phyloP scores from a whole-genome alignment of 1,140 invertebrate genomes.

The Antheraea pernyi region DNA sequence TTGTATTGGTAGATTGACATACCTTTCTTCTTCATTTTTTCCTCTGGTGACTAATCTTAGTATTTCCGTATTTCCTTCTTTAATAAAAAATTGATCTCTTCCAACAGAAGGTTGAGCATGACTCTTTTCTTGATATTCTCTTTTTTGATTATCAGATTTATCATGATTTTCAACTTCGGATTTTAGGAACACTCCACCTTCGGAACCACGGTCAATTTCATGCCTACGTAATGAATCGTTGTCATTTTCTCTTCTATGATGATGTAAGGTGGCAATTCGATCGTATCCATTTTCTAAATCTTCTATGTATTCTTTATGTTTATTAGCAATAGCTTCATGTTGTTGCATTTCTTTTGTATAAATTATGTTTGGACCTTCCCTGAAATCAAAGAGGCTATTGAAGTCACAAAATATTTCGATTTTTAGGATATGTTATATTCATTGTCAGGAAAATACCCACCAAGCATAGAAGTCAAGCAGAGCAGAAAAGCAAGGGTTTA shows the following conservation, averaged over 20 bases:
- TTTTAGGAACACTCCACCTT: conserved; percentile 77
- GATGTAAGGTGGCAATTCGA: conserved; percentile 73
- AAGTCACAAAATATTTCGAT: not conserved
- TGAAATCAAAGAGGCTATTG: conserved; percentile 43
- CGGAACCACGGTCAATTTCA: conserved; percentile 88
- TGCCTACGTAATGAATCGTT: conserved; percentile 86
- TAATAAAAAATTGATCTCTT: conserved; percentile 87
- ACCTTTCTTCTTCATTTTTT: conserved; percentile 81
- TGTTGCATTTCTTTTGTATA: conserved; percentile 80
- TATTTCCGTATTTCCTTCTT: conserved; percentile 91
- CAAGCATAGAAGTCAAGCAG: not conserved
- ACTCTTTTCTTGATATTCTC: conserved; percentile 55
- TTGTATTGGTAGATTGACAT: conserved; percentile 80
- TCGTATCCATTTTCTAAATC: conserved; percentile 80
- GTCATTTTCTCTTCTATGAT: conserved; percentile 78
- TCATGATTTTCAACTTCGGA: conserved; percentile 58
- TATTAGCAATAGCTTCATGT: conserved; percentile 73
- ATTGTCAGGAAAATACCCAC: not conserved
- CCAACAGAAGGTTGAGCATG: conserved; percentile 63
- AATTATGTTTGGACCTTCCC: conserved; percentile 77
- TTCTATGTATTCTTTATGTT: conserved; percentile 81
- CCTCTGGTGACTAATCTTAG: conserved; percentile 88
- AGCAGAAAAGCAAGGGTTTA: not conserved
- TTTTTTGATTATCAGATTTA: conserved; percentile 57
- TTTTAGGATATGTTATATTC: not conserved